Conservation (phyloP, 2,797 vertebrate genomes). For the Cirrhinus mrigala region DNA sequence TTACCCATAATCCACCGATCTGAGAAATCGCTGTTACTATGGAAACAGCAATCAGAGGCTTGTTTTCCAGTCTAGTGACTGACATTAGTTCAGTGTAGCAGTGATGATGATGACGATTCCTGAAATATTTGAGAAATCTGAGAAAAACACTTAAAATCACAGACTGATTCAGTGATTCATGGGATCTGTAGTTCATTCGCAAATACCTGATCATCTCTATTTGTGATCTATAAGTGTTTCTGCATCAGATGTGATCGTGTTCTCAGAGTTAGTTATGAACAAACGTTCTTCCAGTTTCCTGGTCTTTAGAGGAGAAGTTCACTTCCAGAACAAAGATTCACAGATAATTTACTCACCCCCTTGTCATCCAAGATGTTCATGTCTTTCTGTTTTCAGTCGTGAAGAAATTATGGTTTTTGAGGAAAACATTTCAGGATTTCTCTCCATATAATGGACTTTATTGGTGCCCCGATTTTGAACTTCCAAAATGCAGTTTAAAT, state of each 20-base stretch:
- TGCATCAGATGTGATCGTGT: neutral
- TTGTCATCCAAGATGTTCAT: too few relatives aligned
- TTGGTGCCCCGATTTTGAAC: too few relatives aligned
- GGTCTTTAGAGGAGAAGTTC: neutral
- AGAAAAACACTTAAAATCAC: neutral
- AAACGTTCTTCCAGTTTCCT: neutral
- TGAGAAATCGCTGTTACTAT: neutral
- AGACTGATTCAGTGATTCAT: neutral
- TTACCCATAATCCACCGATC: constrained; percentile 11
- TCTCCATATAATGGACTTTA: too few relatives aligned
- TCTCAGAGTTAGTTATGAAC: neutral
- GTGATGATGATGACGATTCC: neutral
- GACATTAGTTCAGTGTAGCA: neutral
- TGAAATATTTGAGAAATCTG: neutral
- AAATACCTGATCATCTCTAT: neutral
- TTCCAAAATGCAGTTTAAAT: too few relatives aligned
- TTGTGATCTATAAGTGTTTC: neutral
- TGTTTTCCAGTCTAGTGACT: neutral
- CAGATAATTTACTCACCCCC: too few relatives aligned
- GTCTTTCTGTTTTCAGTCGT: too few relatives aligned
- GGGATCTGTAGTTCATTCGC: neutral
- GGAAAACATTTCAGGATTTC: too few relatives aligned
- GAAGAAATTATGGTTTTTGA: too few relatives aligned
- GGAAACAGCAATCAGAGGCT: neutral
- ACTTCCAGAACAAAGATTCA: too few relatives aligned